A percentile compares a stretch with the other conserved stretches of the same genome.
Conservation (phyloP, 1,140 invertebrate species). For the Daktulosphaira vitifoliae region DNA sequence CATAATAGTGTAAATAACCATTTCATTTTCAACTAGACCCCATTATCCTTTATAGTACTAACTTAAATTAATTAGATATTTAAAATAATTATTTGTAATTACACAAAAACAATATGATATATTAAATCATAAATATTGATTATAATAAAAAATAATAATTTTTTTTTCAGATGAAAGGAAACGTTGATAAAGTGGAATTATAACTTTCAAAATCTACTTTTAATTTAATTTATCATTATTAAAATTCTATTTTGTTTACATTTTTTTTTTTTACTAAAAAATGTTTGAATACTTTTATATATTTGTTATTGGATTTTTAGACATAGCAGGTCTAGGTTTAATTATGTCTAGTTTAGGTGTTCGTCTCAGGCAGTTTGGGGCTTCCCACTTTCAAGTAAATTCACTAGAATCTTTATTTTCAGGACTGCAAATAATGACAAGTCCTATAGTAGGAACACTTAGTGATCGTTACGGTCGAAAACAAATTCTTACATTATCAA, state of each 20-base stretch:
- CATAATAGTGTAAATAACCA: too few relatives aligned
- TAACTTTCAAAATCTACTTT: neutral
- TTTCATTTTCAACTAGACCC: too few relatives aligned
- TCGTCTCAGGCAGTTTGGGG: slow-evolving; percentile 51
- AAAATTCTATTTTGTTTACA: too few relatives aligned
- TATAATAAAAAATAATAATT: too few relatives aligned
- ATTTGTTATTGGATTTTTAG: slow-evolving; percentile 45
- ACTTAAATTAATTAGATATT: too few relatives aligned
- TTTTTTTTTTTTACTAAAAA: slow-evolving; percentile 46
- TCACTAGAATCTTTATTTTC: slow-evolving; percentile 93
- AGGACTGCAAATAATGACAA: slow-evolving; percentile 85
- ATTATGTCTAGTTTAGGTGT: slow-evolving; percentile 54
- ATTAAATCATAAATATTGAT: too few relatives aligned
- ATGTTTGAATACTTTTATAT: too few relatives aligned
- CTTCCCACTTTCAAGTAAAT: slow-evolving; percentile 55
- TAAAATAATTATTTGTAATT: too few relatives aligned
- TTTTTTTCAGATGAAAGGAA: slow-evolving; percentile 21
- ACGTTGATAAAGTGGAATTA: slow-evolving; percentile 26
- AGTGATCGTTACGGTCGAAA: slow-evolving; percentile 92
- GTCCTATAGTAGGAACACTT: slow-evolving; percentile 84
- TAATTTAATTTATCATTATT: neutral
- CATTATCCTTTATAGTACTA: too few relatives aligned
- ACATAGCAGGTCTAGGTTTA: slow-evolving; percentile 58
- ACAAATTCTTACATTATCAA: slow-evolving; percentile 67
- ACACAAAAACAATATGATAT: too few relatives aligned